Percentiles rank a stretch among this genome's conserved stretches.
Conservation (phyloP, 2,888 invertebrate genomes). For the Pollenia labialis region DNA sequence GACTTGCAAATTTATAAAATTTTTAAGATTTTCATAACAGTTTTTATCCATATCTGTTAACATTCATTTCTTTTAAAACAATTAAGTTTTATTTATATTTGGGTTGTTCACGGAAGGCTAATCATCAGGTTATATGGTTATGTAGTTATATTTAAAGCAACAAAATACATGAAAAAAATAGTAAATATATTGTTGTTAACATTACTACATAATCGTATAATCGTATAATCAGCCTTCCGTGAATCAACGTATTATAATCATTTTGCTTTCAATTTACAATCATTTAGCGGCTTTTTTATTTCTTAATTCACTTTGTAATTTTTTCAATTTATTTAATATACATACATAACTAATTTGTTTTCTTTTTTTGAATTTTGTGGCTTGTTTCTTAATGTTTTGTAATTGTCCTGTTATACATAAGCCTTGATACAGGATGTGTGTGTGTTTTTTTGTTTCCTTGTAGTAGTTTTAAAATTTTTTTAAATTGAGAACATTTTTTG, state of each 20-base stretch:
- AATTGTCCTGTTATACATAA: conserved; percentile 49
- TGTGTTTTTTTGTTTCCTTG: conserved; percentile 7
- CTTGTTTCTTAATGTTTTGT: conserved; percentile 45
- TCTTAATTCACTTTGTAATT: conserved; percentile 25
- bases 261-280: conserved; percentile 52
- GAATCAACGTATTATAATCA: not conserved
- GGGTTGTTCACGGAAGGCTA: too few species aligned
- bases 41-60: conserved; percentile 1
- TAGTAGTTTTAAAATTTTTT: conserved; percentile 37
- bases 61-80: too few species aligned
- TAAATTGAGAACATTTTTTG: conserved; percentile 47
- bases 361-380: conserved; percentile 49
- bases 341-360: not conserved
- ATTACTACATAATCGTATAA: too few species aligned
- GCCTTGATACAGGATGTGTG: conserved; percentile 44
- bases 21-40: not conserved
- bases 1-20: too few species aligned
- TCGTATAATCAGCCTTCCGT: too few species aligned
- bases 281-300: conserved; percentile 15
- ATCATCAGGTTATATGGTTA: too few species aligned
- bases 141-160: too few species aligned
- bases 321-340: conserved; percentile 10
- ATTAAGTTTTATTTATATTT: too few species aligned
- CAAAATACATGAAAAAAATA: too few species aligned
- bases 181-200: too few species aligned